Evolutionary conservation across 2,797 vertebrate species (phyloP).

Genomic region (Coilia nasus): DNA sequence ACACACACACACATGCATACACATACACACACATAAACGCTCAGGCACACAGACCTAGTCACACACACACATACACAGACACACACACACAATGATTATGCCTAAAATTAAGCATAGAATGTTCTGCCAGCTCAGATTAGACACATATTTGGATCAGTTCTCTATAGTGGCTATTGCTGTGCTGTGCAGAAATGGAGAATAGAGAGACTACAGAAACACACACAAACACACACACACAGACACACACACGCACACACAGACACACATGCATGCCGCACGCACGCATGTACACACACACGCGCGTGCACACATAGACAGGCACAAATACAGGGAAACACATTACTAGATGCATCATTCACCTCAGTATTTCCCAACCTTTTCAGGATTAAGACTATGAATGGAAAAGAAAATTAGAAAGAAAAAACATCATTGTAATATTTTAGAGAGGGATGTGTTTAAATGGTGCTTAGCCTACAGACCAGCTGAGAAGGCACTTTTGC

Average conservation of each 20-base stretch:
- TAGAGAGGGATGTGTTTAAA: conserved; percentile 5
- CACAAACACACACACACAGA: neutral
- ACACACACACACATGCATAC: conserved; percentile 24
- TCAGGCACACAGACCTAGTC: neutral
- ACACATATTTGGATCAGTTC: conserved; percentile 62
- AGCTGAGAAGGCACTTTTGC: conserved; percentile 1
- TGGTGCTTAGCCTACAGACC: neutral
- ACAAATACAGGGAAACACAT: conserved; percentile 7
- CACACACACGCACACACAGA: neutral
- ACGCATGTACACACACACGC: conserved; percentile 3
- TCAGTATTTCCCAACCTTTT: neutral
- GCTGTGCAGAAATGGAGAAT: conserved; percentile 38
- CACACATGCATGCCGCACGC: neutral
- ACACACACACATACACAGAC: conserved; percentile 10
- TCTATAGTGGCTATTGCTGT: conserved; percentile 50
- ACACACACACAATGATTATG: conserved; percentile 64
- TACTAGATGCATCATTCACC: neutral
- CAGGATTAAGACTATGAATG: neutral
- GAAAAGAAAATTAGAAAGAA: neutral
- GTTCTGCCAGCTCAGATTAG: conserved; percentile 76
- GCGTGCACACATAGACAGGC: neutral
- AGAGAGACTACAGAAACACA: conserved; percentile 8
- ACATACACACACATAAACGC: neutral
- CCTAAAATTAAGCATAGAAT: conserved; percentile 75
- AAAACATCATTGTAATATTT: neutral